Evolutionary conservation across 1,140 invertebrate species (phyloP), one percentile per base, ranked within the genome.

Genomic region (Drosophila tani): DNA sequence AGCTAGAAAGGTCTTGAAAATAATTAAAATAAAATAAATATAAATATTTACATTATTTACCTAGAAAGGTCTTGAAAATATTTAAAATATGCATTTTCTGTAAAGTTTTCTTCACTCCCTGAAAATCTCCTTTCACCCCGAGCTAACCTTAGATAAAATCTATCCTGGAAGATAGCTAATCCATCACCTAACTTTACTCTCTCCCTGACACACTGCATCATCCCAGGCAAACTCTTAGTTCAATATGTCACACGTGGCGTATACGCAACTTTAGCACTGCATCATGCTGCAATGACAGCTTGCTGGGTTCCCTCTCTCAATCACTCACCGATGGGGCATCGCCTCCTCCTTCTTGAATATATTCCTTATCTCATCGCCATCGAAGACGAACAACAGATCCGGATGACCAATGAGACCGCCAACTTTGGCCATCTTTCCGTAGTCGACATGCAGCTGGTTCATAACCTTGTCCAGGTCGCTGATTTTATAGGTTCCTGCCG

Each of bases 321-420:
- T 74, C 40, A 78, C 77, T 91, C 69, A 93, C 92, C 92, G 91
- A 70, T 96, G 94, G 0, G 97, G 97, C 94, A 97, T 95, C 2
- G 93, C 90, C 79, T 97, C 96, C 92, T 97, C 96, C 29, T 94
- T 94, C 65, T 96, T 94, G 82, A 97, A 96, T 55, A 97, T 95
- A 65, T 94, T 95, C 58, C 96, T 95, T 12, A 96, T 96, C 81
- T 96, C 96, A 63, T 96, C 95, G 0, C 96, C 96, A 85, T 96
- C 95, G 92, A 96, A 96, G 11, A 97, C 94, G 81, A 97, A 97
- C 24, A 97, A 94, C 85, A 97, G 94, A 93, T 97, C 96, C 2
- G 96, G 96, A 90, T 96, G 95, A 3, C 96, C 96, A 55, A 97
- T 94, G 2, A 97, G 91, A 19, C 95, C 96, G 6, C 95, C 95